Evolutionary conservation across 2,888 invertebrate genomes (phyloP).

Genomic region (Galeopsomyia nigrocyanea): DNA sequence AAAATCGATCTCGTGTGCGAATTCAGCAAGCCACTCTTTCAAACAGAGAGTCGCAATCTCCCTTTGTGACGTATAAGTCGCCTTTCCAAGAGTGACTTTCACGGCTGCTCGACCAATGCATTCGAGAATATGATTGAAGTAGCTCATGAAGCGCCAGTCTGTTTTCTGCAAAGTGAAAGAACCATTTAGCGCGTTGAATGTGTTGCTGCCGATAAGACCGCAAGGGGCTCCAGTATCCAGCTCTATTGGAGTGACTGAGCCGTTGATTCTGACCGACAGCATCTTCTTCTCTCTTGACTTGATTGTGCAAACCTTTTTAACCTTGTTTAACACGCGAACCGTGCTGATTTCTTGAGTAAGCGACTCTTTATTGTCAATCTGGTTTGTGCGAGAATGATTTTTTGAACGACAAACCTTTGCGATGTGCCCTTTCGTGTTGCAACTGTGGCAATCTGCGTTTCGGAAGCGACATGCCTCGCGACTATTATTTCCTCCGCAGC

Average conservation of each 20-base stretch:
- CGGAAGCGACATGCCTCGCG: neutral
- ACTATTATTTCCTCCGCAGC: neutral
- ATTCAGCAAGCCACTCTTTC: constrained; percentile 38
- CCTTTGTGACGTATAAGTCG: constrained; percentile 38
- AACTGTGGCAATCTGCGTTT: neutral
- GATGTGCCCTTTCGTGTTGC: constrained; percentile 5
- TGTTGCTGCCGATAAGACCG: constrained; percentile 26
- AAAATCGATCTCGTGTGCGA: constrained; percentile 34
- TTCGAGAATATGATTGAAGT: constrained; percentile 35
- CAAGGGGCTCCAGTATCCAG: constrained; percentile 44
- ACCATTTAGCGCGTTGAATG: constrained; percentile 6
- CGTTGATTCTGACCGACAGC: constrained; percentile 34
- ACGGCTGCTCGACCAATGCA: constrained; percentile 26
- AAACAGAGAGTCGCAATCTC: constrained; percentile 33
- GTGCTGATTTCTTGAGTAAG: constrained; percentile 25
- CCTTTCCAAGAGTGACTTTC: constrained; percentile 13
- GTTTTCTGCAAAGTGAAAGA: constrained; percentile 22
- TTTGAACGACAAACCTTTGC: neutral
- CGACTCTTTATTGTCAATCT: neutral
- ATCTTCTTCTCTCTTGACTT: constrained; percentile 15
- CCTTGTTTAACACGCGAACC: constrained; percentile 17
- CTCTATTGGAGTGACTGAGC: constrained; percentile 22
- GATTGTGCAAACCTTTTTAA: constrained; percentile 9
- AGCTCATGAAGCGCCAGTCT: constrained; percentile 40
- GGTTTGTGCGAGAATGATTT: neutral